Base-by-base conservation (phyloP, 2,797 vertebrate genomes). In the Myiothlypis coronata region DNA sequence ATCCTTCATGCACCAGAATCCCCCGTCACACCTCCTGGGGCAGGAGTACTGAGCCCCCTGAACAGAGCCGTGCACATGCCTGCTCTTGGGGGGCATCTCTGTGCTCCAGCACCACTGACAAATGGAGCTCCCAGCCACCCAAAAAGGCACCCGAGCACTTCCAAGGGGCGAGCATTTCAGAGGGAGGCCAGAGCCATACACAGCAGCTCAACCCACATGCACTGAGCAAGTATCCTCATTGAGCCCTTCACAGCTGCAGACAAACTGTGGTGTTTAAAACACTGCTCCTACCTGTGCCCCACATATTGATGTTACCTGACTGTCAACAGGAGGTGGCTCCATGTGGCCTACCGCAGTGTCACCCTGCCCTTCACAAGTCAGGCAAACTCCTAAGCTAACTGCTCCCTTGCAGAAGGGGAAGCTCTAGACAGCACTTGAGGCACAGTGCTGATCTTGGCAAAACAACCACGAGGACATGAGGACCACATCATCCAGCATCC, bases 171-270 rank as follows among this genome's bases (percentile, higher is more conserved):
- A 37, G 56, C 57, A 60, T 28, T 64, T 65, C 72, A 49, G 53
- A 63, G 34, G 19, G 26, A 70, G 56, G 28, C n/a, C 21, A 30
- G 30, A n/a, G n/a, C 72, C 93, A 41, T 3, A 52, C 1, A 23
- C 81, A 94, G 89, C 64, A 71, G 16, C 37, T 35, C 30, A 23
- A 24, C 23, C 44, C 76, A 80, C 0, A 0, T 8, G 34, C 79
- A 41, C 1, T 1, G 3, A 47, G 30, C 2, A 4, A 52, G 28
- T 5, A 30, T 67, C 32, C 49, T 37, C 32, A 30, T 3, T 22
- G 13, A 70, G 67, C 44, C 20, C 24, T 75, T 75, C 32, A 70
- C 14, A 74, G 74, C 46, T 4, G 3, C 20, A 44, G 26, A 77
- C 37, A 47, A 71, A 43, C 50, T n/a, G 7, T 19, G 47, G 52